Conservation (phyloP, 1,140 invertebrate genomes). For the Brachystomella parvula region DNA sequence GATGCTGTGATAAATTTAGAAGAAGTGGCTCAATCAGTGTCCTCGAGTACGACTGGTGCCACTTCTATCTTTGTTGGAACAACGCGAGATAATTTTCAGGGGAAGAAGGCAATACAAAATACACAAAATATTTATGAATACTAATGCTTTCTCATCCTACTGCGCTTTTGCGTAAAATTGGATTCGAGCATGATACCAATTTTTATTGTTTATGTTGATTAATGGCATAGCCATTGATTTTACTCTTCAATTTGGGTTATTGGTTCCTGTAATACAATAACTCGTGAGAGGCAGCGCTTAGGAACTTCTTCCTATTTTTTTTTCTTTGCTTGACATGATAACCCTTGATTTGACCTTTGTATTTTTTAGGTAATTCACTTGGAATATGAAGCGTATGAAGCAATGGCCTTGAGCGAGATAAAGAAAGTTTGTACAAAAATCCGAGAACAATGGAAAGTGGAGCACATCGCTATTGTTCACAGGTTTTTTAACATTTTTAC, state of each 20-base stretch:
- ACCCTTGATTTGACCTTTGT: no score
- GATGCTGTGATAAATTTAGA: slow-evolving; percentile 60
- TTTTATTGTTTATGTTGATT: no score
- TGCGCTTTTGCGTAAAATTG: no score
- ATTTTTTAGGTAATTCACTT: slow-evolving; percentile 59
- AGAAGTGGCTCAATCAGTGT: slow-evolving; percentile 57
- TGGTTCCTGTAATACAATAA: no score
- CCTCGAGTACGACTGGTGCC: slow-evolving; percentile 70
- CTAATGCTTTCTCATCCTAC: slow-evolving; percentile 13
- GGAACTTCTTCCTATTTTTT: no score
- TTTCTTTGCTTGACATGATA: no score
- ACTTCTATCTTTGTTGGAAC: slow-evolving; percentile 83
- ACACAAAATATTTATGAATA: slow-evolving; percentile 6
- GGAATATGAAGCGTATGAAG: slow-evolving; percentile 87
- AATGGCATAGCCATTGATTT: no score
- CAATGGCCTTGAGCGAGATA: slow-evolving; percentile 82
- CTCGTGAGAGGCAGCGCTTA: no score
- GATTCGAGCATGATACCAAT: no score
- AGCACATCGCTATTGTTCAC: slow-evolving; percentile 72
- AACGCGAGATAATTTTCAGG: slow-evolving; percentile 81
- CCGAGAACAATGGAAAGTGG: slow-evolving; percentile 62
- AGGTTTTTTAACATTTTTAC: slow-evolving; percentile 44
- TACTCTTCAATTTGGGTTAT: no score
- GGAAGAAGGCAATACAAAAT: slow-evolving; percentile 53
- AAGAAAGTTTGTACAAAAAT: slow-evolving; percentile 65